Evolutionary conservation across 2,888 invertebrate species (phyloP).

Genomic region (Ennomos fuscantarius): DNA sequence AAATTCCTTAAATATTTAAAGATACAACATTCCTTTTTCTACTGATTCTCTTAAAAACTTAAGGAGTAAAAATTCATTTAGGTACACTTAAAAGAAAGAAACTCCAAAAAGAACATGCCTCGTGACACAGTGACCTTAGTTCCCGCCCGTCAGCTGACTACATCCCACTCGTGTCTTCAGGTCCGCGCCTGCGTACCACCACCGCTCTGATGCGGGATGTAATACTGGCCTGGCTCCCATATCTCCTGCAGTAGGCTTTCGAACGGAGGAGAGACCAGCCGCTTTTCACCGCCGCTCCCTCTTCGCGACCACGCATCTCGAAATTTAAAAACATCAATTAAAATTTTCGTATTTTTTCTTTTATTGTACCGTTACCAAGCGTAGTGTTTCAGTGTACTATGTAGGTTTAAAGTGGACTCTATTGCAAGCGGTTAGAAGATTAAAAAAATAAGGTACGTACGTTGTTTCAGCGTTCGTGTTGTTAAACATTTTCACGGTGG

Average conservation of each 20-base stretch:
- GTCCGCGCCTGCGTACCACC: conserved; percentile 64
- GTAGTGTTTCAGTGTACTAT: conserved; percentile 26
- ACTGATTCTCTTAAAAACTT: no score
- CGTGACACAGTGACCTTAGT: conserved; percentile 79
- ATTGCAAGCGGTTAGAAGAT: not conserved
- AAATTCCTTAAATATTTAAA: no score
- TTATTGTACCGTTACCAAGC: not conserved
- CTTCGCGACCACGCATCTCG: conserved; percentile 24
- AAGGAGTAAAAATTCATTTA: no score
- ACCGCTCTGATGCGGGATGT: conserved; percentile 64
- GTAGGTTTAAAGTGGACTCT: conserved; percentile 25
- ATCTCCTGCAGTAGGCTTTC: conserved; percentile 69
- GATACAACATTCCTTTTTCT: no score
- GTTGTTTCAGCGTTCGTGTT: conserved; percentile 13
- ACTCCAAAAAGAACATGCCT: conserved; percentile 29
- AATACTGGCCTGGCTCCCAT: conserved; percentile 49
- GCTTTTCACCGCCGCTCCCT: conserved; percentile 41
- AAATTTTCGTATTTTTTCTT: conserved; percentile 25
- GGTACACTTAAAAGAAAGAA: conserved; percentile 4
- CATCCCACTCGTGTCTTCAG: conserved; percentile 53
- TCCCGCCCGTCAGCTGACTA: conserved; percentile 71
- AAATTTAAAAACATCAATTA: conserved; percentile 26
- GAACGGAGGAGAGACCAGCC: conserved; percentile 44
- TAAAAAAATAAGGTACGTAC: conserved; percentile 22
- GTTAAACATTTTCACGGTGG: conserved; percentile 19